These are phyloP conservation scores for Selenia dentaria DNA, from an alignment of 2,888 invertebrate species.

Conservation along the genomic window DNA sequence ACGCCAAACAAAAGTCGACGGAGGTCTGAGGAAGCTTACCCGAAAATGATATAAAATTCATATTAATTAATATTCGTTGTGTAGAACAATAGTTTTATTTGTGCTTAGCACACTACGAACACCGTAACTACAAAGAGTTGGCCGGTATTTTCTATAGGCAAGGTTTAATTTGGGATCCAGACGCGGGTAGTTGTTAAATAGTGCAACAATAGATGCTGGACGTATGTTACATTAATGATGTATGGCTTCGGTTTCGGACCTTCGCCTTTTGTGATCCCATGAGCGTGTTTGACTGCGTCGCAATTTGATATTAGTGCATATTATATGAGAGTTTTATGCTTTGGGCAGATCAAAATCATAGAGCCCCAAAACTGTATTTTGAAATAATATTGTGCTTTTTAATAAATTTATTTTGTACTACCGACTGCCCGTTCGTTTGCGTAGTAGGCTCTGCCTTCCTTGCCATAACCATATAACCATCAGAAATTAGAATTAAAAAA, in stretches of 20 bases:
- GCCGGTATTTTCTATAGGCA: conserved; percentile 70
- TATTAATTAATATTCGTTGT: conserved; percentile 65
- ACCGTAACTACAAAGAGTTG: conserved; percentile 60
- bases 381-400: too few species aligned
- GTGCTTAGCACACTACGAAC: conserved; percentile 36
- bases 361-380: too few species aligned
- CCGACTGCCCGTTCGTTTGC: too few species aligned
- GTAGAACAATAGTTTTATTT: conserved; percentile 73
- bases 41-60: conserved; percentile 62
- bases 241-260: conserved; percentile 66
- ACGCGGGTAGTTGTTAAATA: conserved; percentile 71
- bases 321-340: conserved; percentile 11
- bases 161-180: conserved; percentile 58
- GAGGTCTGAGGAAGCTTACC: conserved; percentile 41
- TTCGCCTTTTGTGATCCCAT: conserved; percentile 64
- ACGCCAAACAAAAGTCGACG: conserved; percentile 27
- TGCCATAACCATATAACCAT: too few species aligned
- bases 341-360: too few species aligned
- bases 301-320: conserved; percentile 35
- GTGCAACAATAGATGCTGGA: conserved; percentile 78
- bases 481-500: too few species aligned
- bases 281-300: conserved; percentile 46
- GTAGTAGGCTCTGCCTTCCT: too few species aligned
- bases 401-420: too few species aligned
- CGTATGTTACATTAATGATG: conserved; percentile 70